These are phyloP conservation scores for Nerophis ophidion DNA, from an alignment of 2,113 vertebrate genomes.

Conservation along the genomic window DNA sequence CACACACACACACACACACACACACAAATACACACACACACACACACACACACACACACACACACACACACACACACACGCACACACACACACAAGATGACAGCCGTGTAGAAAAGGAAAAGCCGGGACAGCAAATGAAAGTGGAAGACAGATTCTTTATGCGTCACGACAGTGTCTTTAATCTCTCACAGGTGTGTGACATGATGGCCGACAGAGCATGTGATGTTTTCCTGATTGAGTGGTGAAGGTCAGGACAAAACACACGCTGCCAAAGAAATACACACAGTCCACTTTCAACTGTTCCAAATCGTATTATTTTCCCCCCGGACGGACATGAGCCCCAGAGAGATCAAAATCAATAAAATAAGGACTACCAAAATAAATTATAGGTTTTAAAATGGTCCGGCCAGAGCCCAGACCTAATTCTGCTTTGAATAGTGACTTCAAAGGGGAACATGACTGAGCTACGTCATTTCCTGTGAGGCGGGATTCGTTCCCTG, in stretches of 20 bases:
- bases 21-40: too few relatives aligned
- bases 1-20: too few relatives aligned
- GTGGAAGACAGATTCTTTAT: conserved; percentile 20
- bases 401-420: neutral
- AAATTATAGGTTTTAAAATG: neutral
- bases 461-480: too few relatives aligned
- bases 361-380: neutral
- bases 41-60: too few relatives aligned
- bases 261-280: conserved; percentile 4
- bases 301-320: too few relatives aligned
- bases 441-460: too few relatives aligned
- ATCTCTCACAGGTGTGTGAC: conserved; percentile 57
- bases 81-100: conserved; percentile 32
- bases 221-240: conserved; percentile 26
- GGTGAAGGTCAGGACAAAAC: conserved; percentile 24
- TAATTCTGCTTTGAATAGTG: too few relatives aligned
- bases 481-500: too few relatives aligned
- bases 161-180: conserved; percentile 39
- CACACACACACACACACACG: too few relatives aligned
- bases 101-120: conserved; percentile 23
- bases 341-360: neutral
- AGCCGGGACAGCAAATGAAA: conserved; percentile 30
- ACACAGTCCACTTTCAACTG: neutral
- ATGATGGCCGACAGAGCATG: conserved; percentile 32
- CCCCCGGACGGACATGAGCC: neutral